Evolutionary conservation across 2,888 invertebrate genomes (phyloP).

Genomic region (Drosophila tanythrix): DNA sequence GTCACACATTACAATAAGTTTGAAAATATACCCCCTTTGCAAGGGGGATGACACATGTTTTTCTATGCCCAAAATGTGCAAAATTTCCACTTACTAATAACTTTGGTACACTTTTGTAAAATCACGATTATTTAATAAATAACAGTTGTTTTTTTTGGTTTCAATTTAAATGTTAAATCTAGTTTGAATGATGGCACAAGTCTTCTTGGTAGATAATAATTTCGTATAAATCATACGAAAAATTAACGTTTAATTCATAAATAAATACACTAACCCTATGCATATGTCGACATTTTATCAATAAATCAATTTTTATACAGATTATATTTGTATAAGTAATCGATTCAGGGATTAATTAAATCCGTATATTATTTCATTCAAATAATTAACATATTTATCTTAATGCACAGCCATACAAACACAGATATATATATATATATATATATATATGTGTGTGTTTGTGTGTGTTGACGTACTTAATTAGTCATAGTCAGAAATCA

Average conservation of each 20-base stretch:
- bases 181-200: neutral
- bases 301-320: neutral
- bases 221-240: too few relatives aligned
- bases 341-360: neutral
- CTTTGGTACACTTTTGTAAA: neutral
- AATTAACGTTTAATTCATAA: neutral
- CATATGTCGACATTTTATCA: neutral
- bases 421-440: neutral
- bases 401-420: neutral
- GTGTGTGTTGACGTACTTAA: neutral
- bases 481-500: slow-evolving; percentile 21
- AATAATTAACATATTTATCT: neutral
- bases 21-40: too few relatives aligned
- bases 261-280: neutral
- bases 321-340: slow-evolving; percentile 8
- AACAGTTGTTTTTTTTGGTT: neutral
- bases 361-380: neutral
- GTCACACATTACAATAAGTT: too few relatives aligned
- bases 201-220: neutral
- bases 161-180: neutral
- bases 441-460: neutral
- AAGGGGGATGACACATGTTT: neutral
- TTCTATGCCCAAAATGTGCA: neutral
- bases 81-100: neutral
- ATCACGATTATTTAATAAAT: neutral